phyloP scores from a whole-genome alignment of 2,888 invertebrate genomes.

The Ophion slaviceki region DNA sequence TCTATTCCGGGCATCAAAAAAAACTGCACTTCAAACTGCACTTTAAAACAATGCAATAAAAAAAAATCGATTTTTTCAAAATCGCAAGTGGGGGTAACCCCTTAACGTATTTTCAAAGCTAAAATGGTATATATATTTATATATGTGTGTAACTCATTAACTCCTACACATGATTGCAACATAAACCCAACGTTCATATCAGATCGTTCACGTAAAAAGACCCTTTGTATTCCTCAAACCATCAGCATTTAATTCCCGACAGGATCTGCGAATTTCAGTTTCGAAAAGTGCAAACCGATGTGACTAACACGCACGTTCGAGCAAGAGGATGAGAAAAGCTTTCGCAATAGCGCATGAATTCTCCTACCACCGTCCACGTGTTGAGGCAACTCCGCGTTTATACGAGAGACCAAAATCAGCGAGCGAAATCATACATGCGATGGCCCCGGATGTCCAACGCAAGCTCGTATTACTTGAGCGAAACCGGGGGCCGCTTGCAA shows the following conservation, averaged over 20 bases:
- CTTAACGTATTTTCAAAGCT: too few species aligned
- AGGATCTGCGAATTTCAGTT: neutral
- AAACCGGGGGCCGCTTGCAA: conserved; percentile 29
- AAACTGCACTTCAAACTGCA: too few species aligned
- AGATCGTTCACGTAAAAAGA: neutral
- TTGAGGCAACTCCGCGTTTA: neutral
- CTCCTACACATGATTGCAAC: neutral
- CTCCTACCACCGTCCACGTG: neutral
- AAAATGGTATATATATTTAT: neutral
- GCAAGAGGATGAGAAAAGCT: neutral
- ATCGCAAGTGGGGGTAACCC: too few species aligned
- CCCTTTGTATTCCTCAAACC: neutral
- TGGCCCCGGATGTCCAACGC: conserved; percentile 13
- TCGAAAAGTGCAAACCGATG: neutral
- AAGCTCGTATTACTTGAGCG: conserved; percentile 46
- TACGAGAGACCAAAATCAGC: neutral
- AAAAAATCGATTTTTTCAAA: too few species aligned
- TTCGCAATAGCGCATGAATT: neutral
- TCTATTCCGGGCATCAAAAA: too few species aligned
- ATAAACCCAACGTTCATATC: neutral
- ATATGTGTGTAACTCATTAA: neutral
- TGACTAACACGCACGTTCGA: neutral
- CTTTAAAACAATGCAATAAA: too few species aligned
- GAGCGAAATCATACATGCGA: neutral
- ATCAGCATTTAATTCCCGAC: neutral